A percentile compares a stretch with the other conserved stretches of the same genome.
Evolutionary conservation across 2,113 vertebrate species (phyloP).

Genomic region (Uropsilus gracilis): DNA sequence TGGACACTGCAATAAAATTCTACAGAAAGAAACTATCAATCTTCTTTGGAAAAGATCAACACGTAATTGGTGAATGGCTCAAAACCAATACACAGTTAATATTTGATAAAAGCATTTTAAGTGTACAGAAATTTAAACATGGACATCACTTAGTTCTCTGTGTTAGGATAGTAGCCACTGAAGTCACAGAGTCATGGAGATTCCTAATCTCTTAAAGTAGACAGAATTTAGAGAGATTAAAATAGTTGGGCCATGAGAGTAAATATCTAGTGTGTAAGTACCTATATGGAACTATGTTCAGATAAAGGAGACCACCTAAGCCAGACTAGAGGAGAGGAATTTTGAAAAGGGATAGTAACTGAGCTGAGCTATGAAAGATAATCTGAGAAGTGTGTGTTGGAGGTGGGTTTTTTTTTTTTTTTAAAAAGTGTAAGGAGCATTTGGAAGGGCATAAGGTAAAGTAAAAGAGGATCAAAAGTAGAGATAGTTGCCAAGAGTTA

Average conservation of each 20-base stretch:
- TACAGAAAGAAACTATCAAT: background rate
- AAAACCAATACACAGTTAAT: background rate
- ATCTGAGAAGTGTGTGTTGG: background rate
- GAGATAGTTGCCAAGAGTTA: background rate
- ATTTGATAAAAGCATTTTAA: background rate
- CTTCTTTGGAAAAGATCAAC: background rate
- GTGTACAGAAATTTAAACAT: background rate
- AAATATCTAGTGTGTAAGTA: background rate
- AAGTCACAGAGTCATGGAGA: background rate
- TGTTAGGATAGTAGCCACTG: background rate
- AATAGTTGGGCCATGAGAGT: background rate
- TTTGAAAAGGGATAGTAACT: background rate
- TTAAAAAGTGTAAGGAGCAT: background rate
- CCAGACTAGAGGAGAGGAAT: background rate
- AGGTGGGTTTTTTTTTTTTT: accelerated
- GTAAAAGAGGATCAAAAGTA: background rate
- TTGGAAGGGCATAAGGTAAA: background rate
- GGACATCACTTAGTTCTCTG: background rate
- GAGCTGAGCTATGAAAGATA: background rate
- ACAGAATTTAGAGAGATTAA: background rate
- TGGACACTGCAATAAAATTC: background rate
- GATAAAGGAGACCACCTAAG: background rate
- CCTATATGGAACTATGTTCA: background rate
- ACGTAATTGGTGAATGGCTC: background rate
- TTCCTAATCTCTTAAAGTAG: background rate